Base-by-base conservation (phyloP, 35 echinoderm and acorn worm species). In the Acanthaster planci region DNA sequence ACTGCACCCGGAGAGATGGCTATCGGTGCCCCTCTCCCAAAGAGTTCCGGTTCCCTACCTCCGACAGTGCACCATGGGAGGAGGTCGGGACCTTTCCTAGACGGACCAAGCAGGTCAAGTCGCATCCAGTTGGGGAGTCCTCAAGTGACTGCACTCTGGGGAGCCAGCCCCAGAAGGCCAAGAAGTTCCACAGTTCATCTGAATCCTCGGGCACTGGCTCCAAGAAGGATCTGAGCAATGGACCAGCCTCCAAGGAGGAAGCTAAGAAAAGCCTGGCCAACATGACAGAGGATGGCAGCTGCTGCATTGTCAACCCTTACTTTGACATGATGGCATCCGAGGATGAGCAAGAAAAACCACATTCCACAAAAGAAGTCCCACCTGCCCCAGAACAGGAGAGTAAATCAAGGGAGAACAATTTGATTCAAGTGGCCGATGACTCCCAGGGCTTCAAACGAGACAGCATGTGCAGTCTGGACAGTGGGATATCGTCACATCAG, bases 401-500 rank as follows among this genome's bases (percentile, higher is more conserved):
- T 12, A 47, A 47, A 47, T 47, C 42, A 47, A 12, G 42, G 12
- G 12, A 26, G 34, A 72, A 72, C 26, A 35, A 72, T 72, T 72
- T 21, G 2, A 72, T 14, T 72, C 64, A 72, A 31, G 23, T 2
- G 26, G 34, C 30, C 7, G 64, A 72, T 35, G 64, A 72, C 22
- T 72, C 64, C 8, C 26, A 72, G 10, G 22, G 64, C 34, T 72
- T 26, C 7, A 94, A 94, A 80, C 38, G 88, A 36, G 78, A 90
- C 79, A 94, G 92, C 75, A 39, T 87, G 44, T 90, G 92, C 53
- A 94, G 92, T 55, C 82, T 78, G 31, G 92, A 94, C 59, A 94
- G 92, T 72, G 92, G 92, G 6, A 90, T 94, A n/a, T 94, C 92
- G 40, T 94, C 92, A 7, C 90, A 86, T 38, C 90, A 83, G n/a